These are phyloP conservation scores for Gallinago paraguaiae DNA, from an alignment of 2,113 vertebrate species.

Conservation along the genomic window DNA sequence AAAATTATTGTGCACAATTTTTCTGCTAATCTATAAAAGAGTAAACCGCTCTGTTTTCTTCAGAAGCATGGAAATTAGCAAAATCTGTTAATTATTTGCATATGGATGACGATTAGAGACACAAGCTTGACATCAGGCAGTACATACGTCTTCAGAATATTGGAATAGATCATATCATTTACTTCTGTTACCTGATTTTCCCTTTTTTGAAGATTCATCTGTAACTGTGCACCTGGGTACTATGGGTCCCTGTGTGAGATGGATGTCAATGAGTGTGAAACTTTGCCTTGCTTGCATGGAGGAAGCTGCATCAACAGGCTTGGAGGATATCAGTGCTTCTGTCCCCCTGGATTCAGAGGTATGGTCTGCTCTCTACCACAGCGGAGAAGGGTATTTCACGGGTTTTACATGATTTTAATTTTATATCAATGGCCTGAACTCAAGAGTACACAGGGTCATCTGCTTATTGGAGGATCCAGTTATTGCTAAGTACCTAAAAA, in stretches of 20 bases:
- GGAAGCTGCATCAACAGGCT: constrained; percentile 81
- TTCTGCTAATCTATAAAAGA: background rate
- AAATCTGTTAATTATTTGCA: background rate
- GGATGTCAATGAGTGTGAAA: constrained; percentile 83
- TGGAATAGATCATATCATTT: background rate
- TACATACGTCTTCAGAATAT: background rate
- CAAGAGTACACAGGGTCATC: background rate
- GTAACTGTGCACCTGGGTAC: constrained; percentile 78
- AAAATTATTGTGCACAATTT: background rate
- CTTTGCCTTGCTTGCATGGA: constrained; percentile 79
- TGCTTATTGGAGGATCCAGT: background rate
- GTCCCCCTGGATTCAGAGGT: constrained; percentile 84
- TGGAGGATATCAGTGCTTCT: constrained; percentile 79
- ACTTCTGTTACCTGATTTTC: background rate
- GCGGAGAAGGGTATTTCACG: background rate
- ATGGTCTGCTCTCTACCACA: background rate
- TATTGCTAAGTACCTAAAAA: background rate
- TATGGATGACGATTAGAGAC: background rate
- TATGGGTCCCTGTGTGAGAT: constrained; percentile 81
- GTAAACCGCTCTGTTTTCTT: background rate
- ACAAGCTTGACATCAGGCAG: background rate
- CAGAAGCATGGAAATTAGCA: background rate
- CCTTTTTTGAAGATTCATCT: constrained; percentile 74
- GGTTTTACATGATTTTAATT: background rate
- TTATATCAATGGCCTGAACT: background rate